phyloP scores from a whole-genome alignment of 2,113 vertebrate species.

The Hippocampus comes region DNA sequence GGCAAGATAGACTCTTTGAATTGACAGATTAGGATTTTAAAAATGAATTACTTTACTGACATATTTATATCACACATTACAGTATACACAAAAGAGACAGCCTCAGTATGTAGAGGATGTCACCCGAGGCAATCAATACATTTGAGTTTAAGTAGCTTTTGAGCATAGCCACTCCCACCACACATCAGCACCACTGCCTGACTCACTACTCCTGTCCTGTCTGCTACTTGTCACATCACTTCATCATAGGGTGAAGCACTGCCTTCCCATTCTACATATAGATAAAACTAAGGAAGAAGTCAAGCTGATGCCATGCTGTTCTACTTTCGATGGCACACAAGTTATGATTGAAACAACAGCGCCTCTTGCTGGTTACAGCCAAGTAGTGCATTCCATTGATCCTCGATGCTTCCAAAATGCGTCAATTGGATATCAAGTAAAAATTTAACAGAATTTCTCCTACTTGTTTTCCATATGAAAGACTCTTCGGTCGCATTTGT shows the following conservation, averaged over 20 bases:
- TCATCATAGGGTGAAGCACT: too few relatives aligned
- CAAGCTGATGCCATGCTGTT: background rate
- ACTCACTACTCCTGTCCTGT: too few relatives aligned
- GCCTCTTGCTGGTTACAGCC: background rate
- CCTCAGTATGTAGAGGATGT: background rate
- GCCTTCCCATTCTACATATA: too few relatives aligned
- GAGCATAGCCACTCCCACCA: too few relatives aligned
- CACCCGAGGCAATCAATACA: background rate
- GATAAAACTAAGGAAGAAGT: too few relatives aligned
- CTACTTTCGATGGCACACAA: background rate
- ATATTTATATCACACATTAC: too few relatives aligned
- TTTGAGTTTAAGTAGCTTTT: too few relatives aligned
- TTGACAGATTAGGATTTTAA: too few relatives aligned
- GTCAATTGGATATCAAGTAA: background rate
- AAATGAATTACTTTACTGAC: too few relatives aligned
- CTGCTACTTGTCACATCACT: too few relatives aligned
- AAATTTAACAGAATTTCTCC: background rate
- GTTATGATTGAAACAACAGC: background rate
- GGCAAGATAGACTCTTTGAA: background rate
- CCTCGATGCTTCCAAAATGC: background rate
- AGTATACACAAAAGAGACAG: background rate
- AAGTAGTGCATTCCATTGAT: background rate
- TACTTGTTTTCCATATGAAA: background rate
- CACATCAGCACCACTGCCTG: too few relatives aligned
- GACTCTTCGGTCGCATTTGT: background rate